Conservation (phyloP, 2,113 vertebrate genomes). For the Eleginops maclovinus region DNA sequence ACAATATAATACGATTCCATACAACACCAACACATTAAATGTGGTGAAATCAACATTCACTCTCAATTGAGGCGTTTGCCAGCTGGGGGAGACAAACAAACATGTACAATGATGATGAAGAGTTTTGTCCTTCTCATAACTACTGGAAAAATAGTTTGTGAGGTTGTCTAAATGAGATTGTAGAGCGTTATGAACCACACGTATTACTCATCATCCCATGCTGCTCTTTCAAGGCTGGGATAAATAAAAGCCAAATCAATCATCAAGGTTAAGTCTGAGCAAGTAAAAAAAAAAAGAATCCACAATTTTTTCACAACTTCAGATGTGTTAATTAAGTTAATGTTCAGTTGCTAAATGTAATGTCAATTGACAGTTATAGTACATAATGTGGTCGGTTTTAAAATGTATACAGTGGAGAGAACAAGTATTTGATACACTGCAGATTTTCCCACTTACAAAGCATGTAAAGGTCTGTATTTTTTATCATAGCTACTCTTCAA, state of each 20-base stretch:
- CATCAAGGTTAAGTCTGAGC: too few species aligned
- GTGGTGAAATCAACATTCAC: neutral
- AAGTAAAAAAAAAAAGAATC: too few species aligned
- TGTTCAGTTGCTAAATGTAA: neutral
- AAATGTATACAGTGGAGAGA: too few species aligned
- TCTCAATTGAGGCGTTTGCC: neutral
- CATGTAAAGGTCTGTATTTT: too few species aligned
- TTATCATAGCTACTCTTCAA: too few species aligned
- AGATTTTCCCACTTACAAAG: too few species aligned
- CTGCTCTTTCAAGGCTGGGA: neutral
- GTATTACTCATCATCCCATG: neutral
- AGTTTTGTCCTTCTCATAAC: neutral
- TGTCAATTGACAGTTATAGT: neutral
- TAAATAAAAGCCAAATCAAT: slow-evolving; percentile 21
- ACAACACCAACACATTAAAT: too few species aligned
- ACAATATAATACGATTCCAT: too few species aligned
- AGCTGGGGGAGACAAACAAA: slow-evolving; percentile 30
- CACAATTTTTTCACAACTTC: too few species aligned
- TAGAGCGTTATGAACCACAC: neutral
- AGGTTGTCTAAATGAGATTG: neutral
- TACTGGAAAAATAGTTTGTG: neutral
- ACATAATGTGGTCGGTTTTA: neutral
- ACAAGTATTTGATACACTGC: too few species aligned
- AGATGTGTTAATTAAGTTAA: too few species aligned
- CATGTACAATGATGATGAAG: neutral